phyloP scores from a whole-genome alignment of 2,797 vertebrate species.

The Ispidina picta region DNA sequence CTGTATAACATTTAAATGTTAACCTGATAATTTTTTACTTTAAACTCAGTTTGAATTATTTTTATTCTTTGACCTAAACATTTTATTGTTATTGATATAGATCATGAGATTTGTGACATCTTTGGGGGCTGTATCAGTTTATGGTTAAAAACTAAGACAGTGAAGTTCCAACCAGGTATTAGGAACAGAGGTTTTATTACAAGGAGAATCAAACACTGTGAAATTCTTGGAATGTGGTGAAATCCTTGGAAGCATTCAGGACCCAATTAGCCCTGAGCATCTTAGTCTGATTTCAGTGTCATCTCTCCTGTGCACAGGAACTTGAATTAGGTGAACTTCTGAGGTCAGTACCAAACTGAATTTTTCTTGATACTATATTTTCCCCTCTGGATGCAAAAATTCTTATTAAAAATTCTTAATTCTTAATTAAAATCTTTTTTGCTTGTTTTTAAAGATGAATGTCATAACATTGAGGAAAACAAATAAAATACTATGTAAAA shows the following conservation, averaged over 20 bases:
- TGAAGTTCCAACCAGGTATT: not conserved
- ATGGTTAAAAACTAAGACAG: not conserved
- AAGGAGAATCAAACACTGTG: not conserved
- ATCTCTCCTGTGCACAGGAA: too few species aligned
- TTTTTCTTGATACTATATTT: not conserved
- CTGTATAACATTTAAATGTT: not conserved
- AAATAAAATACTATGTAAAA: not conserved
- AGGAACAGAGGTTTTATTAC: not conserved
- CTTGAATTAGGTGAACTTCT: not conserved
- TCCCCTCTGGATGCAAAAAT: not conserved
- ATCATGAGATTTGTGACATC: not conserved
- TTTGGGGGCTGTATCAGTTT: not conserved
- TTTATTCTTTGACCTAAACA: not conserved
- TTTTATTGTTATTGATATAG: not conserved
- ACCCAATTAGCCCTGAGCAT: too few species aligned
- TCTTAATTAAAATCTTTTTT: not conserved
- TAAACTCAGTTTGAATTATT: not conserved
- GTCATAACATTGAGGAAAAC: not conserved
- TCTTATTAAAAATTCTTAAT: too few species aligned
- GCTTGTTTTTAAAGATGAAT: not conserved
- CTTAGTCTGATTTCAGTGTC: too few species aligned
- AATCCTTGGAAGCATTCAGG: too few species aligned
- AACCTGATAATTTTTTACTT: not conserved
- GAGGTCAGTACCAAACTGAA: not conserved
- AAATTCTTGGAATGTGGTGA: too few species aligned